These are phyloP conservation scores for Corella eumyota DNA, from an alignment of 23 tunicate species.

Conservation along the genomic window DNA sequence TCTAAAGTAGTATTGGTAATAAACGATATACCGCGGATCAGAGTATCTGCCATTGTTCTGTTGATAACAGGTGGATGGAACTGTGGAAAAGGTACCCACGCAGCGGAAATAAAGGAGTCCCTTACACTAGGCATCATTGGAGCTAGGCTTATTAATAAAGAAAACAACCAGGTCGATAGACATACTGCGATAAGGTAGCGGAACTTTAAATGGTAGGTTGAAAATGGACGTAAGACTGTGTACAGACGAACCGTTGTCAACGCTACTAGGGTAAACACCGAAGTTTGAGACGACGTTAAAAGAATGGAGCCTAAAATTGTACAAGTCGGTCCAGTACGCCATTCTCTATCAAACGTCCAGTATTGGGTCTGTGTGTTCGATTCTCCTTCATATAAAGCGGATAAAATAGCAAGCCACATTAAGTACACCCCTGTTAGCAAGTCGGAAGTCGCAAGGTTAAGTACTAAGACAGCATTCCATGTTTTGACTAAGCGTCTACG, in stretches of 20 bases:
- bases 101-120: conserved; percentile 27
- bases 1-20: conserved; percentile 12
- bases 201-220: conserved; percentile 19
- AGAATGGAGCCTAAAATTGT: conserved; percentile 33
- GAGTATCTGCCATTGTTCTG: conserved; percentile 26
- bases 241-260: conserved; percentile 61
- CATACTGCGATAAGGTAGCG: conserved; percentile 11
- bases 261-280: conserved; percentile 38
- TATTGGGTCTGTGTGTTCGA: conserved; percentile 8
- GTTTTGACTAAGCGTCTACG: conserved; percentile 20
- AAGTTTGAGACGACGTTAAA: conserved; percentile 63
- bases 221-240: conserved; percentile 60
- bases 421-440: conserved; percentile 65
- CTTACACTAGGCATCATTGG: conserved; percentile 33
- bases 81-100: conserved; percentile 80
- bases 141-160: conserved; percentile 26
- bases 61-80: conserved; percentile 56
- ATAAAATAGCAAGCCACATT: conserved; percentile 32
- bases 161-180: conserved; percentile 18
- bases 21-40: conserved; percentile 24
- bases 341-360: conserved; percentile 49
- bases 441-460: conserved; percentile 72
- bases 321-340: conserved; percentile 63
- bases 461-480: conserved; percentile 60
- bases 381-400: conserved; percentile 21